Evolutionary conservation across 2,888 invertebrate genomes (phyloP).

Genomic region (Cotesia congregata): DNA sequence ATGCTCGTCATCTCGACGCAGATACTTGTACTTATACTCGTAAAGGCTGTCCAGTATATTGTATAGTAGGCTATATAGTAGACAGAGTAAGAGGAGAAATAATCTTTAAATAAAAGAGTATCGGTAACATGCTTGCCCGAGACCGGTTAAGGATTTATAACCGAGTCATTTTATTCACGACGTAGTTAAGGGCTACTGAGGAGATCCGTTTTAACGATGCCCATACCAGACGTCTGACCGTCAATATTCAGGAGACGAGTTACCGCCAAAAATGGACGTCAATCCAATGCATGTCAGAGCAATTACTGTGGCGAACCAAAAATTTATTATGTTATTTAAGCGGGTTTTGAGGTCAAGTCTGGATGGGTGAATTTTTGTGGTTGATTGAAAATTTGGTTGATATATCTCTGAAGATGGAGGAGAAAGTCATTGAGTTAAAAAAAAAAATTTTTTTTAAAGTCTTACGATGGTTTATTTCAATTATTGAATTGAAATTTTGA

Average conservation of each 20-base stretch:
- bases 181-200: slow-evolving; percentile 45
- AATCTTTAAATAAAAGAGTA: slow-evolving; percentile 20
- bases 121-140: slow-evolving; percentile 2
- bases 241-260: slow-evolving; percentile 6
- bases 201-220: slow-evolving; percentile 48
- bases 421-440: no score
- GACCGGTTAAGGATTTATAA: slow-evolving; percentile 46
- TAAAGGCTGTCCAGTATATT: slow-evolving; percentile 16
- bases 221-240: slow-evolving; percentile 42
- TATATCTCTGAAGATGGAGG: neutral
- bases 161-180: slow-evolving; percentile 47
- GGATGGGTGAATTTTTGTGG: no score
- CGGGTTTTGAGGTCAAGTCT: neutral
- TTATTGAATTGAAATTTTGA: no score
- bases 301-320: slow-evolving; percentile 20
- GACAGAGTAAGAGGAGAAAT: neutral
- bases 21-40: slow-evolving; percentile 18
- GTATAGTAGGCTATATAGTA: neutral
- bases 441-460: no score
- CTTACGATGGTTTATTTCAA: no score
- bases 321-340: neutral
- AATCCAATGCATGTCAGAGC: slow-evolving; percentile 28
- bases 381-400: neutral
- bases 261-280: slow-evolving; percentile 39
- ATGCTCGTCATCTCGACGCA: slow-evolving; percentile 38